phyloP scores from a whole-genome alignment of 2,888 invertebrate genomes.

The Sminthurides aquaticus region DNA sequence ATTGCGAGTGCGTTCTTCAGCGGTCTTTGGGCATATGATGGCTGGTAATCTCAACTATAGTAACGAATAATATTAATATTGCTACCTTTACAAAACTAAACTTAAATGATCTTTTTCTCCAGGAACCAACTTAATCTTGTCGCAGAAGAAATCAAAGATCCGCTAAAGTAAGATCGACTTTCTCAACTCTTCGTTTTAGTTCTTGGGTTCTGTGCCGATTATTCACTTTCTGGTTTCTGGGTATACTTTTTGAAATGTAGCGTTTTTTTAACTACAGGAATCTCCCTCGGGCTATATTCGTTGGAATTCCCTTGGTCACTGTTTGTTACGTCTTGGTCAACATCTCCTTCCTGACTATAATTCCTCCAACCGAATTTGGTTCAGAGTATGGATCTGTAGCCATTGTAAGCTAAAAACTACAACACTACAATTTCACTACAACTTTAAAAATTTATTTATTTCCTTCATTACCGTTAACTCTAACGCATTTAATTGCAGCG shows the following conservation, averaged over 20 bases:
- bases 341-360: constrained; percentile 86
- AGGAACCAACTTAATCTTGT: constrained; percentile 57
- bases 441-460: not conserved
- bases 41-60: too few species aligned
- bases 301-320: constrained; percentile 88
- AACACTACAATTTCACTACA: not conserved
- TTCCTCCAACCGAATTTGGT: constrained; percentile 80
- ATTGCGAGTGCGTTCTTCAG: constrained; percentile 72
- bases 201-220: too few species aligned
- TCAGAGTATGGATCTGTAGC: constrained; percentile 68
- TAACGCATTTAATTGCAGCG: constrained; percentile 51
- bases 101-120: too few species aligned
- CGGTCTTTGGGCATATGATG: constrained; percentile 79
- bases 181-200: not conserved
- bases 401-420: constrained; percentile 50
- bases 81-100: too few species aligned
- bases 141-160: constrained; percentile 54
- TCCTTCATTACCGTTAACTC: not conserved
- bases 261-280: constrained; percentile 55
- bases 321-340: constrained; percentile 88
- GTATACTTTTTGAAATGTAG: not conserved
- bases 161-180: constrained; percentile 47
- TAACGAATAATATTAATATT: too few species aligned
- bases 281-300: constrained; percentile 81
- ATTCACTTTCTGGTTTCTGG: too few species aligned